Base-by-base conservation (phyloP, 2,113 vertebrate genomes). In the Aix galericulata region DNA sequence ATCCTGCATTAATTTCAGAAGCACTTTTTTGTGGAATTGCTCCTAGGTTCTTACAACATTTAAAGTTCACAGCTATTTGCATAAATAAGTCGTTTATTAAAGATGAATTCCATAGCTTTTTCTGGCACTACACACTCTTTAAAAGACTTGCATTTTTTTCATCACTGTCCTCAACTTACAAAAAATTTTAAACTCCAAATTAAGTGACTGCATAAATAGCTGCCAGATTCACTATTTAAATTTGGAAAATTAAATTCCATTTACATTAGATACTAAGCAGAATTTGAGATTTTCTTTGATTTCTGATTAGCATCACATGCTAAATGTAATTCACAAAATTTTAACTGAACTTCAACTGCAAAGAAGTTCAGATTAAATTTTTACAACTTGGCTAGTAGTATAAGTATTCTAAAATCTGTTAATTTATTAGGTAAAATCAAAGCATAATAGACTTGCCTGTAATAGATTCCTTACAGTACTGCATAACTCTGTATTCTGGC, bases 401-500 rank as follows among this genome's bases (percentile, higher is more conserved):
- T 56, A 89, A 88, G 48, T 11, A 50, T 36, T 69, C 31, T 38
- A 31, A 66, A 81, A 16, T 14, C 8, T 44, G 38, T 26, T 34
- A 36, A 62, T 1, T 46, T 27, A 32, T 83, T 13, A 62, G 13
- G 17, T 34, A 82, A 73, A 88, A 79, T 18, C 25, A 82, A 42
- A 87, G 36, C 66, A 64, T 40, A 56, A 82, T 7, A 56, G 38
- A 95, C 97, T 96, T 97, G 98, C 99, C 98, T 99, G 98, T 7
- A 99, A 94, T 95, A 98, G 97, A 75, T 97, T 98, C 94, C 98
- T 98, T 14, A 99, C 80, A 34, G 97, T 97, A 36, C 94, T 84
- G 91, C 98, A 97, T 25, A 99, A 73, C 89, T 99, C 98, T 48
- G 96, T 97, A 87, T 98, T 99, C 96, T 99, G 98, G 96, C 98